phyloP scores from a whole-genome alignment of 2,113 vertebrate species.

The Sphaerodactylus townsendi region DNA sequence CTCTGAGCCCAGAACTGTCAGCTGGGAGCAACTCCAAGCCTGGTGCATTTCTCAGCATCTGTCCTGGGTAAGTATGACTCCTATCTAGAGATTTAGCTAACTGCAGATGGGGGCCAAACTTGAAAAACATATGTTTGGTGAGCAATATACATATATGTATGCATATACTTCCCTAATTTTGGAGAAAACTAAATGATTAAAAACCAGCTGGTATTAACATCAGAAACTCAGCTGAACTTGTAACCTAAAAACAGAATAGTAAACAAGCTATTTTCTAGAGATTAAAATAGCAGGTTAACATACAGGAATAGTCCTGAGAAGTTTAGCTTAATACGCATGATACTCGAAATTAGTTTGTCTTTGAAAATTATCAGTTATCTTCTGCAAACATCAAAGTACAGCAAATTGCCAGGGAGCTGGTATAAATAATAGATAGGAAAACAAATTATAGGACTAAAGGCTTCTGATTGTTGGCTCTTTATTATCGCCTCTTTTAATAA shows the following conservation, averaged over 20 bases:
- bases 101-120: too few relatives aligned
- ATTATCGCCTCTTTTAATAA: neutral
- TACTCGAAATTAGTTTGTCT: neutral
- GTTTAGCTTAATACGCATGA: neutral
- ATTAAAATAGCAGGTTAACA: neutral
- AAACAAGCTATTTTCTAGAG: neutral
- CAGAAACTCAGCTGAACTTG: neutral
- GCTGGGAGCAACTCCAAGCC: too few relatives aligned
- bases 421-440: neutral
- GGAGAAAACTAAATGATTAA: neutral
- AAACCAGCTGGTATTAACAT: neutral
- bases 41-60: too few relatives aligned
- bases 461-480: neutral
- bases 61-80: too few relatives aligned
- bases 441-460: neutral
- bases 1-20: too few relatives aligned
- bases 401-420: neutral
- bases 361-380: neutral
- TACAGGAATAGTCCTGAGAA: neutral
- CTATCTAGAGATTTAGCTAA: too few relatives aligned
- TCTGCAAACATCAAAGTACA: neutral
- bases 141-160: too few relatives aligned
- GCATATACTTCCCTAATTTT: neutral
- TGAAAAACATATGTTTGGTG: too few relatives aligned
- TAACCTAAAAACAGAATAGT: neutral